Conservation (phyloP, 1,140 invertebrate species). For the Trachymyrmex cornetzi region DNA sequence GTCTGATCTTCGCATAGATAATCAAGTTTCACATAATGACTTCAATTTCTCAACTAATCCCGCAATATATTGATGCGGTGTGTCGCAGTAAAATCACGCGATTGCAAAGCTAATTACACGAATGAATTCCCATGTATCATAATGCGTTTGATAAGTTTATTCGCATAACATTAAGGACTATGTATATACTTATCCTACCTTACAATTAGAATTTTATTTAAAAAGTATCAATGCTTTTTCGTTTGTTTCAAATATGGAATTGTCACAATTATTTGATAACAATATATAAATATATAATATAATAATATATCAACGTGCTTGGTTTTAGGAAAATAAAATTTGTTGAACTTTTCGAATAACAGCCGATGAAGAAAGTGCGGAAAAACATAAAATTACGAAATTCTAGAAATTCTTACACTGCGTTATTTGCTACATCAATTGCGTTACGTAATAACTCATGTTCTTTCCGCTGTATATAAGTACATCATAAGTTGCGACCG, state of each 20-base stretch:
- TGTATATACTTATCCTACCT: not conserved
- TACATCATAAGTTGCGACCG: not conserved
- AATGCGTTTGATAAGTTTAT: slow-evolving; percentile 2
- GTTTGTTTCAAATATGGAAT: not conserved
- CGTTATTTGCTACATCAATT: not conserved
- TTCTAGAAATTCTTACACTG: not conserved
- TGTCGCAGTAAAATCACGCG: slow-evolving; percentile 28
- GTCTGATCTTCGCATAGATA: slow-evolving; percentile 56
- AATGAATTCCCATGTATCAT: slow-evolving; percentile 29
- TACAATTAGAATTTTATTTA: not conserved
- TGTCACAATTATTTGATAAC: not conserved
- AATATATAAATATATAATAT: not conserved
- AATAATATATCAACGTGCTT: not conserved
- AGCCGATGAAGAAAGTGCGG: not conserved
- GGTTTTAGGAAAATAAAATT: not conserved
- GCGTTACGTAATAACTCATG: not conserved
- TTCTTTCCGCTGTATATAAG: not conserved
- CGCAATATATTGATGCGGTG: slow-evolving; percentile 21
- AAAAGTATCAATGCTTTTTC: not conserved
- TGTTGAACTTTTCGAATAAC: not conserved
- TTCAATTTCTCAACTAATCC: slow-evolving; percentile 40
- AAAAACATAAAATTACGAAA: not conserved
- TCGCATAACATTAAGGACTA: not conserved
- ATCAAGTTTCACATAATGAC: slow-evolving; percentile 60
- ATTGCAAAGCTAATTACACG: slow-evolving; percentile 21